Conservation (phyloP, 2,113 vertebrate genomes). For the Nesogale talazaci region DNA sequence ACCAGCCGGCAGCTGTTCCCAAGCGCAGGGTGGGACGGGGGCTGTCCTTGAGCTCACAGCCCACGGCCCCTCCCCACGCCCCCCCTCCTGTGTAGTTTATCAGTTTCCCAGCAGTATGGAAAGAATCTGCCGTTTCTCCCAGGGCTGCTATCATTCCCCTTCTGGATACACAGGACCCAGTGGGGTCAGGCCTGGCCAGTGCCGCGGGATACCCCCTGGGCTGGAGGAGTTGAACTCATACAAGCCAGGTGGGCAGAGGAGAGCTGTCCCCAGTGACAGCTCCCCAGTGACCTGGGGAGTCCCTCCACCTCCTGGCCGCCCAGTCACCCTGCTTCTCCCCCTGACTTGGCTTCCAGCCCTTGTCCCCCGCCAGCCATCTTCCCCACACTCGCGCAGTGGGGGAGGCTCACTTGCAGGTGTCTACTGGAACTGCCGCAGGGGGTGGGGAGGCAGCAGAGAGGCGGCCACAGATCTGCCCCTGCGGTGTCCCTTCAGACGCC, state of each 20-base stretch:
- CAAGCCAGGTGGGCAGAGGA: background rate
- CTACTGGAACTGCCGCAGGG: rapidly evolving
- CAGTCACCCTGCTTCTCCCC: background rate
- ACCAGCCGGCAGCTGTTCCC: background rate
- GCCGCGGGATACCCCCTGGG: background rate
- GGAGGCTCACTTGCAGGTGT: background rate
- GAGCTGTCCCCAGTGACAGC: too few species aligned
- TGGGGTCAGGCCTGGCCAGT: rapidly evolving
- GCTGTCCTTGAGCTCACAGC: background rate
- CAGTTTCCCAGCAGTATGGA: background rate
- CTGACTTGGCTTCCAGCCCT: background rate
- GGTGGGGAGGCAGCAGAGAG: background rate
- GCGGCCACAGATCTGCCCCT: background rate
- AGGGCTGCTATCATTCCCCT: background rate
- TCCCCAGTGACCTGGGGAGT: background rate
- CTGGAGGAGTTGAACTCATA: background rate
- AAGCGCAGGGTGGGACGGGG: background rate
- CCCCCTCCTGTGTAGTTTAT: background rate
- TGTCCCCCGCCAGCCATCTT: background rate
- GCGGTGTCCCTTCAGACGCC: background rate
- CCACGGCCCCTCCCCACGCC: background rate
- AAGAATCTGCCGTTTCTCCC: constrained; percentile 62
- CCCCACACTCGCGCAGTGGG: background rate
- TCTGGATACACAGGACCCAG: background rate
- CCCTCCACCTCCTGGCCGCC: background rate